Evolutionary conservation across 2,888 invertebrate genomes (phyloP), one percentile per base, ranked within the genome.

Genomic region (Axea sp.): DNA sequence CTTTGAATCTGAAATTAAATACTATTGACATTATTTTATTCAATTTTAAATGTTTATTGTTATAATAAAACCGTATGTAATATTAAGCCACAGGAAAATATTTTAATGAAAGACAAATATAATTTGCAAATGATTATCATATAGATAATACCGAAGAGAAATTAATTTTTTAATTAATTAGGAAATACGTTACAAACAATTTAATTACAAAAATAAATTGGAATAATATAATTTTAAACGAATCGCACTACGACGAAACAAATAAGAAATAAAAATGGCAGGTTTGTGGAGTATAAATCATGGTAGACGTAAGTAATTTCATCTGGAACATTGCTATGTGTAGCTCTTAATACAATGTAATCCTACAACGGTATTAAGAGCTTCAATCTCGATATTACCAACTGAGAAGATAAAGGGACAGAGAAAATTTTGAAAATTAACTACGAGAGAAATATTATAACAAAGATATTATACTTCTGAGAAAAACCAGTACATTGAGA

Each of bases 351-450:
- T 73, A 67, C 67, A 67, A 55, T 62, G 73, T 73, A 68, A 73
- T 73, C 73, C 73, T 62, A 62, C 73, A 73, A 68, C 55, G 73
- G 62, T 62, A 67, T 73, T 60, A 73, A 73, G 67, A 45, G 73
- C 73, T 73, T 47, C 73, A 73, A 67, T 73, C 67, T 73, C 60
- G 60, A 67, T 65, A 73, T 67, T 60, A 51, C 73, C 43, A 31
- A 65, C 72, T 35, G 47, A 24, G 41, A 73, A 73, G 47, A 47
- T 51, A 53, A 45, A 65, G 39, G 24, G 33, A 43, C 43, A 28
- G 72, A 65, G 65, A 65, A 73, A 65, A 65, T 73, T 59, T 60
- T 57, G 47, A 60, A 59, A 65, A 73, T 73, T 65, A 65, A 59
- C 49, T 59, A 30, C 45, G 53, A 59, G 59, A 19, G 37, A 49